Evolutionary conservation across 2,113 vertebrate genomes (phyloP), one percentile per base, ranked within the genome.

Genomic region (Pterocles orientalis): DNA sequence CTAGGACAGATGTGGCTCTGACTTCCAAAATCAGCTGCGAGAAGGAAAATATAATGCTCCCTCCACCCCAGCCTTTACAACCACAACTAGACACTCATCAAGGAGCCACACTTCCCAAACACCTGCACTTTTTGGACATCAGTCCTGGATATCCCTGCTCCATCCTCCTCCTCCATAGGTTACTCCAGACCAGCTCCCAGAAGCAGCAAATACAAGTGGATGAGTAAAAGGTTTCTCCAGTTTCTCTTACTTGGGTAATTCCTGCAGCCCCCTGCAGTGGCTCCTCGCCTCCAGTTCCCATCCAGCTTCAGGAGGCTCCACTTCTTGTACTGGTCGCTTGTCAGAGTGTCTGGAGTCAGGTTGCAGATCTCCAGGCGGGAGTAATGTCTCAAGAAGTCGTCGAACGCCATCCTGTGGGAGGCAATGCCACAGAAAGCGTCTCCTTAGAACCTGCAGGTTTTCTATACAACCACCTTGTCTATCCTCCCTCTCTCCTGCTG

Each of bases 331-430:
- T 77, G 96, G 19, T 99, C 98, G 3, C 98, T 98, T 5, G 95
- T 78, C 39, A 99, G 97, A 13, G 99, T 97, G 92, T 99, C 99
- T 0, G 99, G 99, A 14, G 99, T 99, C 94, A 99, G 97, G 82
- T 99, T 99, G 96, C 99, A 99, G 95, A 99, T 99, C 95, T 99
- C 99, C 51, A 99, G 92, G 20, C 99, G 98, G 18, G 99, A 99
- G 85, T 99, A 99, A 82, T 99, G 97, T 36, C 98, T 97, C 92
- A 98, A 75, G 96, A 99, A 99, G 28, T 99, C 99, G 0, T 60
- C 95, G 93, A 98, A 99, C 1, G 99, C 98, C 99, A 99, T 99
- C 99, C 99, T 99, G 97, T 18, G 62, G 94, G 76, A 77, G 10
- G 36, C 17, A 82, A 82, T 7, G 28, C 82, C 65, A 72, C 29